phyloP scores from a whole-genome alignment of 2,888 invertebrate species.

The Argyresthia albistria region DNA sequence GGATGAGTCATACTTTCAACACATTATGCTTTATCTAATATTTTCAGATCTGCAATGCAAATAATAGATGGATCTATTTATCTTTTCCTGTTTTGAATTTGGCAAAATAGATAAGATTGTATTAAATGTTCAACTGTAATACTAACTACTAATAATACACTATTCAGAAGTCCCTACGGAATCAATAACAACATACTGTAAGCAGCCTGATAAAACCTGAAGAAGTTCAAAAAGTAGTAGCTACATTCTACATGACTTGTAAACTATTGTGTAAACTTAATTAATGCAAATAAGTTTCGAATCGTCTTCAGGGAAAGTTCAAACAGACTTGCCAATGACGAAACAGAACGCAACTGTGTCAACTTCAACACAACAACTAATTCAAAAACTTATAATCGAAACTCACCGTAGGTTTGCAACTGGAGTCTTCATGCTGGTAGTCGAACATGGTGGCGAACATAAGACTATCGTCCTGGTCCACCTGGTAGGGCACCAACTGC shows the following conservation, averaged over 20 bases:
- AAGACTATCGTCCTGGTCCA: slow-evolving; percentile 69
- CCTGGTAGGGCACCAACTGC: slow-evolving; percentile 74
- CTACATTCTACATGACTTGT: neutral
- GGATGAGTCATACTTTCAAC: neutral
- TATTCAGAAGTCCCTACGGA: no score
- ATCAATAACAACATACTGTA: neutral
- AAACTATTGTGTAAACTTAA: neutral
- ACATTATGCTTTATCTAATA: neutral
- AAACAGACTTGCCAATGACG: no score
- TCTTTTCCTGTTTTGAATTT: neutral
- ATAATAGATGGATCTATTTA: neutral
- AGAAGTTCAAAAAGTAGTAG: neutral
- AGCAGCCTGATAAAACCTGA: neutral
- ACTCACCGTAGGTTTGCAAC: slow-evolving; percentile 54
- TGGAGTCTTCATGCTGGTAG: slow-evolving; percentile 60
- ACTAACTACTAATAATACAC: no score
- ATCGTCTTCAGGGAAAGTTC: no score
- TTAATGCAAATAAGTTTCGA: neutral
- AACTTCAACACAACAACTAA: no score
- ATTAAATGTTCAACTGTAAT: neutral
- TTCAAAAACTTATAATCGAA: neutral
- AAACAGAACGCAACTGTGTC: no score
- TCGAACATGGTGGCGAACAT: slow-evolving; percentile 72
- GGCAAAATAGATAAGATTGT: neutral
- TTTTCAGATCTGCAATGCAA: neutral